phyloP scores from a whole-genome alignment of 2,113 vertebrate genomes.

The Amphiprion ocellaris region DNA sequence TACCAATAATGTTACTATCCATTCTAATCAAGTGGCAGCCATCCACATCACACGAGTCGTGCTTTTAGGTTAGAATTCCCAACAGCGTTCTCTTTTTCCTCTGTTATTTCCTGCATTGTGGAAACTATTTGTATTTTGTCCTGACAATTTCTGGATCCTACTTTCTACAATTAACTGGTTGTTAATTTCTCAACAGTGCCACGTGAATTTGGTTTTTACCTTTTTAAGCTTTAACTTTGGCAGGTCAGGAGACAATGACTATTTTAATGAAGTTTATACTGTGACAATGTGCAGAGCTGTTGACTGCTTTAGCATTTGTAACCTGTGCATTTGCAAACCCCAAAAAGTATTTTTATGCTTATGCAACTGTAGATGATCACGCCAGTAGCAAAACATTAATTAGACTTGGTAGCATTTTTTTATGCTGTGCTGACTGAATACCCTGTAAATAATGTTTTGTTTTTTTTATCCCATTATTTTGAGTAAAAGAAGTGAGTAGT shows the following conservation, averaged over 20 bases:
- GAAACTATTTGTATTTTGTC: not conserved
- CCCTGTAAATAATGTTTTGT: conserved; percentile 68
- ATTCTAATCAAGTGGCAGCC: not conserved
- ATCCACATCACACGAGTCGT: not conserved
- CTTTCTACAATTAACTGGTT: not conserved
- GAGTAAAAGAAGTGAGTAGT: conserved; percentile 28
- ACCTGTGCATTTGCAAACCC: conserved; percentile 44
- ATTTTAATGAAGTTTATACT: conserved; percentile 59
- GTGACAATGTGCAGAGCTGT: conserved; percentile 51
- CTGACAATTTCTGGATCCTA: not conserved
- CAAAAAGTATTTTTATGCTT: conserved; percentile 41
- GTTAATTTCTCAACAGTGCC: not conserved
- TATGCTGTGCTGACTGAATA: conserved; percentile 65
- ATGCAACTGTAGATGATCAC: conserved; percentile 54
- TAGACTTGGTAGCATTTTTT: conserved; percentile 37
- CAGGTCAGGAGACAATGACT: conserved; percentile 21
- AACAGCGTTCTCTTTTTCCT: not conserved
- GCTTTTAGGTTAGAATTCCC: not conserved
- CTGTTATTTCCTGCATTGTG: not conserved
- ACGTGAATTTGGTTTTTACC: conserved; percentile 17
- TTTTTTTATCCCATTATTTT: conserved; percentile 39
- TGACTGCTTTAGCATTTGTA: conserved; percentile 35
- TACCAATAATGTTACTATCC: not conserved
- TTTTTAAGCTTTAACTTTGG: conserved; percentile 35
- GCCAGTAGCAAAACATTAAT: conserved; percentile 50